phyloP scores from a whole-genome alignment of 2,113 vertebrate species.

The Chaetura pelagica region DNA sequence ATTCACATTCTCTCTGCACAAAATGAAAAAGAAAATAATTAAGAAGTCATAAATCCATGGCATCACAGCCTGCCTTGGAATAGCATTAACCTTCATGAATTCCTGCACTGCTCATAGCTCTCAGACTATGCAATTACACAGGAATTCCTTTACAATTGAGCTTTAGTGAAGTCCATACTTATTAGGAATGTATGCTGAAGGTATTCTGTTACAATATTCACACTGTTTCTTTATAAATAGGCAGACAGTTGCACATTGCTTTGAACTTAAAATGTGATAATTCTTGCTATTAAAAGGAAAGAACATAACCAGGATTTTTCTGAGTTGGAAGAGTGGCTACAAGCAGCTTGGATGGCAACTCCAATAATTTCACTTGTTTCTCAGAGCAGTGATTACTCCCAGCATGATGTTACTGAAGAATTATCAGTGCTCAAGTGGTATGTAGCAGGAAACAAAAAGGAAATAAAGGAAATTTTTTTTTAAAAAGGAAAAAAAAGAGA shows the following conservation, averaged over 20 bases:
- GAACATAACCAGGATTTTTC: neutral
- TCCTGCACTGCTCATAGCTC: neutral
- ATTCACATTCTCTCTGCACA: neutral
- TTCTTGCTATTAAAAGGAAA: neutral
- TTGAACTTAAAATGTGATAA: neutral
- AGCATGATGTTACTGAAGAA: neutral
- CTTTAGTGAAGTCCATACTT: neutral
- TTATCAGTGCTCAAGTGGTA: neutral
- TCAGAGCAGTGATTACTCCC: neutral
- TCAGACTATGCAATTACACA: conserved; percentile 7
- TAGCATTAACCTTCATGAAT: neutral
- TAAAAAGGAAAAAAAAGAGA: neutral
- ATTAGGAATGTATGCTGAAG: neutral
- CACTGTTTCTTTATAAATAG: neutral
- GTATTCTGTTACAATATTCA: neutral
- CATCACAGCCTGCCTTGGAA: neutral
- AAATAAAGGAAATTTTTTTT: neutral
- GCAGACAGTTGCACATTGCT: neutral
- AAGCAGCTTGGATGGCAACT: neutral
- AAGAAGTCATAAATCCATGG: neutral
- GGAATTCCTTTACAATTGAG: conserved; percentile 12
- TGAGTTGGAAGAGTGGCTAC: no score
- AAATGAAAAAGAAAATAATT: neutral
- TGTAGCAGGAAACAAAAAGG: rapidly evolving
- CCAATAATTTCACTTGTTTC: neutral